Percentiles rank a stretch among this genome's conserved stretches.
phyloP scores from a whole-genome alignment of 1,140 invertebrate genomes.

The Apis laboriosa region DNA sequence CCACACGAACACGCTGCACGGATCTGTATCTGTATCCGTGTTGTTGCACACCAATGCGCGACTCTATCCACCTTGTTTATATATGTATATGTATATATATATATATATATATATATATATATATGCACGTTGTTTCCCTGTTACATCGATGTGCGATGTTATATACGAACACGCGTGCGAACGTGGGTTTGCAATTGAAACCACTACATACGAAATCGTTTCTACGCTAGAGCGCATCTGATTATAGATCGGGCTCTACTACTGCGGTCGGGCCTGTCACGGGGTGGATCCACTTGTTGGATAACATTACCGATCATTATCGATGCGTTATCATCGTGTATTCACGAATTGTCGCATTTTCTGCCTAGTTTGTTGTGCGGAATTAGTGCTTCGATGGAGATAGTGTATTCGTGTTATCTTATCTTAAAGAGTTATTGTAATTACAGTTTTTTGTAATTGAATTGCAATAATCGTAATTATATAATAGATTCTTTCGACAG shows the following conservation, averaged over 20 bases:
- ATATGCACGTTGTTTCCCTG: not conserved
- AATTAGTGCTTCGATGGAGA: no score
- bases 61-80: not conserved
- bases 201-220: not conserved
- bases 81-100: no score
- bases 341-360: not conserved
- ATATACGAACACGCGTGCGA: not conserved
- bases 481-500: no score
- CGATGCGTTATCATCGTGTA: not conserved
- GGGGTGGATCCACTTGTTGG: conserved; percentile 46
- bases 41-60: not conserved
- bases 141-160: no score
- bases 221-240: conserved; percentile 14
- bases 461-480: no score
- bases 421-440: not conserved
- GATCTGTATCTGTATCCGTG: not conserved
- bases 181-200: not conserved
- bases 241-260: not conserved
- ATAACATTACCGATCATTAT: conserved; percentile 32
- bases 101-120: no score
- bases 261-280: conserved; percentile 14
- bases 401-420: no score
- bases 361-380: no score
- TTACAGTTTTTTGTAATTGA: not conserved
- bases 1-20: conserved; percentile 19